Evolutionary conservation across 2,797 vertebrate genomes (phyloP).

Genomic region (Argya squamiceps): DNA sequence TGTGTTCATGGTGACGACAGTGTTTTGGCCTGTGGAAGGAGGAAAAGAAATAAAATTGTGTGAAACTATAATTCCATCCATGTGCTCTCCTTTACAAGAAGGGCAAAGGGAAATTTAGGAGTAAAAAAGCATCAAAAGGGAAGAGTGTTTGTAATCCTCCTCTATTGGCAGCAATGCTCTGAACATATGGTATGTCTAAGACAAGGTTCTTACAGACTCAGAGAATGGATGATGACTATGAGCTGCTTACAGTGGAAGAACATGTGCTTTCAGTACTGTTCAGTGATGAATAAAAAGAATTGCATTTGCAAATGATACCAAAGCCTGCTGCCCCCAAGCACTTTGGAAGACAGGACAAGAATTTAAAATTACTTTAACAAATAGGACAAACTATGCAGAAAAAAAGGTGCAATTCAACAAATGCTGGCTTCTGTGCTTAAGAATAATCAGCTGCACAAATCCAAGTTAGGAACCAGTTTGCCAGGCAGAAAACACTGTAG

Average conservation of each 20-base stretch:
- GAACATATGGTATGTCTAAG: constrained; percentile 56
- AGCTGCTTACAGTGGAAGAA: constrained; percentile 28
- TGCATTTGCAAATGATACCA: constrained; percentile 52
- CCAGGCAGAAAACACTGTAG: not conserved
- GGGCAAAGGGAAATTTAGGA: constrained; percentile 1
- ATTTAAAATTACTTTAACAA: constrained; percentile 38
- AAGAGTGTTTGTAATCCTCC: constrained; percentile 3
- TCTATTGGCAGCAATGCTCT: constrained; percentile 33
- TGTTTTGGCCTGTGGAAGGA: not conserved
- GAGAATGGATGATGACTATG: constrained; percentile 5
- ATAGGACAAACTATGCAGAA: not conserved
- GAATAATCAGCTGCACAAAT: not conserved
- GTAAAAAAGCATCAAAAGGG: not conserved
- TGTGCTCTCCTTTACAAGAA: not conserved
- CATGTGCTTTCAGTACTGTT: constrained; percentile 50
- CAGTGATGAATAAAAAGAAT: constrained; percentile 39
- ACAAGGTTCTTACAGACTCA: constrained; percentile 20
- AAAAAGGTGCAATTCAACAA: constrained; percentile 20
- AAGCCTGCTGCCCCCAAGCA: constrained; percentile 11
- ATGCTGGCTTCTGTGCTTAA: not conserved
- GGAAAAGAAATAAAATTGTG: not conserved
- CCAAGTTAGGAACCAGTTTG: not conserved
- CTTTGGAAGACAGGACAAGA: constrained; percentile 33
- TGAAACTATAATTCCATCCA: not conserved
- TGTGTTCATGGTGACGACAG: not conserved